Conservation (phyloP, 2,888 invertebrate species). For the Caenorhabditis macrosperma region DNA sequence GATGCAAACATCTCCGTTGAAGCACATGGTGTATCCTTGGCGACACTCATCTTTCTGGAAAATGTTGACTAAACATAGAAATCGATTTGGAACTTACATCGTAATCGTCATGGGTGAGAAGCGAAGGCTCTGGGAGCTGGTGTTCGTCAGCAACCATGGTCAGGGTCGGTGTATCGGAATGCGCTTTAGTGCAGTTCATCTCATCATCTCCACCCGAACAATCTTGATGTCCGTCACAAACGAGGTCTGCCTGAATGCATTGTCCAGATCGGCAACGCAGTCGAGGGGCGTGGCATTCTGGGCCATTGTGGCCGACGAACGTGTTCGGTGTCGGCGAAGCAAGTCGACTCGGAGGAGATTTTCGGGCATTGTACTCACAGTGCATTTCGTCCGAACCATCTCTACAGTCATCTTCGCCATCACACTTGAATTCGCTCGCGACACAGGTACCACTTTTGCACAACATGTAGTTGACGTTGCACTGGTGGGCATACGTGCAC, state of each 20-base stretch:
- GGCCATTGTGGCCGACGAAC: constrained; percentile 22
- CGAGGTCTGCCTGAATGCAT: constrained; percentile 52
- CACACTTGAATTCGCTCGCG: constrained; percentile 61
- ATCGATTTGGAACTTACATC: constrained; percentile 10
- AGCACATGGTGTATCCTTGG: constrained; percentile 32
- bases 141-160: neutral
- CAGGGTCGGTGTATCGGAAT: neutral
- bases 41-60: constrained; percentile 28
- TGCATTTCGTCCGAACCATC: constrained; percentile 67
- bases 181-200: constrained; percentile 38
- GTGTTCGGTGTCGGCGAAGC: neutral
- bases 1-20: constrained; percentile 57
- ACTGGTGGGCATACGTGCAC: constrained; percentile 63
- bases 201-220: constrained; percentile 67
- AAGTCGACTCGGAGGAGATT: neutral
- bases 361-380: constrained; percentile 20
- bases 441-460: constrained; percentile 63
- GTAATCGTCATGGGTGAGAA: constrained; percentile 17
- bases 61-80: neutral
- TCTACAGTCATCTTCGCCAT: constrained; percentile 62
- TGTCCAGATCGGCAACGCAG: constrained; percentile 63
- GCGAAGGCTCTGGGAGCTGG: constrained; percentile 1
- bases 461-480: constrained; percentile 5
- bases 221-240: constrained; percentile 65
- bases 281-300: constrained; percentile 28